These are phyloP conservation scores for Camponotus fellah DNA, from an alignment of 2,888 invertebrate species.

Conservation along the genomic window DNA sequence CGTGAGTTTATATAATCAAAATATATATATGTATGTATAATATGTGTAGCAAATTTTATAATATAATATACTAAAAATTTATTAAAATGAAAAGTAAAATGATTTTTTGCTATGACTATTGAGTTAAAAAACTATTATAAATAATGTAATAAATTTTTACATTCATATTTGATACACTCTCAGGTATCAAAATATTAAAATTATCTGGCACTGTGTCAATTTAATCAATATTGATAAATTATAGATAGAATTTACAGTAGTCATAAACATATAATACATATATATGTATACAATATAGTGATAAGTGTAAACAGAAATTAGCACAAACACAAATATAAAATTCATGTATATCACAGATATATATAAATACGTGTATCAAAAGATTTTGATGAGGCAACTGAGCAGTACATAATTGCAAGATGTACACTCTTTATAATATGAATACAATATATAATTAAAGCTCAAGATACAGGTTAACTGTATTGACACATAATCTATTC, in stretches of 20 bases:
- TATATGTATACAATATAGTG: background rate
- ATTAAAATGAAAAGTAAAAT: background rate
- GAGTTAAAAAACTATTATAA: background rate
- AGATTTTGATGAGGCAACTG: background rate
- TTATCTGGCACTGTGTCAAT: conserved; percentile 1
- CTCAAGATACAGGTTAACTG: background rate
- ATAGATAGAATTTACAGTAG: background rate
- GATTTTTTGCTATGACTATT: background rate
- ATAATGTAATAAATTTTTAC: conserved; percentile 2
- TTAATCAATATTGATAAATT: background rate
- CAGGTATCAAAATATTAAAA: background rate
- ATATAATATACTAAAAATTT: background rate
- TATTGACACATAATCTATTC: background rate
- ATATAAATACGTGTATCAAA: background rate
- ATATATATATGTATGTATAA: background rate
- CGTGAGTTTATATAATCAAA: conserved; percentile 8
- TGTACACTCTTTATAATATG: background rate
- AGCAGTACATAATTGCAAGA: background rate
- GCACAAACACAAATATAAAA: background rate
- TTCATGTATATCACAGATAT: background rate
- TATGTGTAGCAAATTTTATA: background rate
- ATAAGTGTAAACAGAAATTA: background rate
- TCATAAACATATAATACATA: background rate
- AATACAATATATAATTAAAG: conserved; percentile 11
- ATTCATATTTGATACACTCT: background rate